These are phyloP conservation scores for Gallirallus australis DNA, from an alignment of 2,797 vertebrate species.

Conservation along the genomic window DNA sequence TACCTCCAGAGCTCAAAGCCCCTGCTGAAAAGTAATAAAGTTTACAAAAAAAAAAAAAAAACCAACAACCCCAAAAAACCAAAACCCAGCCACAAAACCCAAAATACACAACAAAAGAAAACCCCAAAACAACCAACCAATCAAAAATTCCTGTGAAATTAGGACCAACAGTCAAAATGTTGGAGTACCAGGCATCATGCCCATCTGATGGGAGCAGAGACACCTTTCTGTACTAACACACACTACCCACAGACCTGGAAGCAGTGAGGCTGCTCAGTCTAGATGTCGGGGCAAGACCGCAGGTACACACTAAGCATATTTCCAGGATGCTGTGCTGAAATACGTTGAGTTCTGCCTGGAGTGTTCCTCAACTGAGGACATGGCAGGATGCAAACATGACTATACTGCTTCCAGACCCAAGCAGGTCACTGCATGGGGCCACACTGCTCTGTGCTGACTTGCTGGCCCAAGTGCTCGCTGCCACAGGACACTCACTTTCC, in stretches of 20 bases:
- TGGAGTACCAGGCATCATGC: background rate
- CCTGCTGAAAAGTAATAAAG: background rate
- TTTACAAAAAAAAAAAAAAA: background rate
- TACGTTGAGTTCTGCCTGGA: background rate
- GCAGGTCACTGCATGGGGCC: background rate
- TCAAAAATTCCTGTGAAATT: background rate
- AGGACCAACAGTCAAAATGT: background rate
- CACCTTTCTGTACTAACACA: accelerated
- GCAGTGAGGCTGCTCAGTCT: background rate
- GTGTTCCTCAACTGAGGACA: background rate
- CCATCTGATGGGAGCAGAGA: background rate
- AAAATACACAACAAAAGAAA: background rate
- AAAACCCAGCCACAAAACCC: no score
- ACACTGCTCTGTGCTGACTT: background rate
- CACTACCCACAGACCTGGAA: background rate
- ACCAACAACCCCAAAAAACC: no score
- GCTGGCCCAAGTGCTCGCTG: background rate
- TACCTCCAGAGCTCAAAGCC: background rate
- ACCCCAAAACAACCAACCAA: background rate
- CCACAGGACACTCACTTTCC: background rate
- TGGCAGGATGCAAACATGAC: background rate
- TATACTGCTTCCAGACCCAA: background rate
- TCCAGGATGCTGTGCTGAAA: background rate
- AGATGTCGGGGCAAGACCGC: background rate
- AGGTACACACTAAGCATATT: background rate